Conservation (phyloP, 2,113 vertebrate species). For the Capricornis sumatraensis region DNA sequence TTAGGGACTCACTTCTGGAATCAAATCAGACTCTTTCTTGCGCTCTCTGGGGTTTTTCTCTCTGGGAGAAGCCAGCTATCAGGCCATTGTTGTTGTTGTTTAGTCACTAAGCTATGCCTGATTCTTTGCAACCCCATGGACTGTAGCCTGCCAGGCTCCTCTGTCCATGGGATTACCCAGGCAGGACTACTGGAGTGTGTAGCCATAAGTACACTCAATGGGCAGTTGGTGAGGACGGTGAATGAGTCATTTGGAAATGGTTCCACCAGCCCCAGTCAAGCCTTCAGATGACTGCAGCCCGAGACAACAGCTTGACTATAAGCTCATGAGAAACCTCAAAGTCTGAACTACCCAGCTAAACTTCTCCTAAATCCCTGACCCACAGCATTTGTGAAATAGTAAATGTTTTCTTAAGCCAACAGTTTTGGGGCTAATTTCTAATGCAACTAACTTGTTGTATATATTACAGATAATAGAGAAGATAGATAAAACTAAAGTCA, state of each 20-base stretch:
- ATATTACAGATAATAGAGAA: background rate
- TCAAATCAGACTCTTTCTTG: background rate
- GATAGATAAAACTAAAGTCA: background rate
- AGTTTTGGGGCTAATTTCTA: background rate
- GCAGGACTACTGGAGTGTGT: background rate
- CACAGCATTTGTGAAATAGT: background rate
- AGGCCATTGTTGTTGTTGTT: background rate
- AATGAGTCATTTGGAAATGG: background rate
- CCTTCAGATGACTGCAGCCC: background rate
- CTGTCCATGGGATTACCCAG: background rate
- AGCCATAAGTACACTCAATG: background rate
- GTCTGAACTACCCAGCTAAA: background rate
- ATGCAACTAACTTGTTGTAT: background rate
- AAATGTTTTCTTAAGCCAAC: background rate
- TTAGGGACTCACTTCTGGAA: background rate
- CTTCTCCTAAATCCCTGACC: background rate
- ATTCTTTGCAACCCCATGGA: background rate
- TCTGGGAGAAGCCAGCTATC: background rate
- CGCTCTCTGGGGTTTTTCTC: background rate
- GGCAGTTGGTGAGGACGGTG: background rate
- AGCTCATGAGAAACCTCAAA: background rate
- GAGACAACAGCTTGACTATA: background rate
- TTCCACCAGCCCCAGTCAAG: background rate
- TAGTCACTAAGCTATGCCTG: background rate
- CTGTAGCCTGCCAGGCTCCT: background rate